phyloP scores from a whole-genome alignment of 2,113 vertebrate species.

The Sceloporus tristichus region DNA sequence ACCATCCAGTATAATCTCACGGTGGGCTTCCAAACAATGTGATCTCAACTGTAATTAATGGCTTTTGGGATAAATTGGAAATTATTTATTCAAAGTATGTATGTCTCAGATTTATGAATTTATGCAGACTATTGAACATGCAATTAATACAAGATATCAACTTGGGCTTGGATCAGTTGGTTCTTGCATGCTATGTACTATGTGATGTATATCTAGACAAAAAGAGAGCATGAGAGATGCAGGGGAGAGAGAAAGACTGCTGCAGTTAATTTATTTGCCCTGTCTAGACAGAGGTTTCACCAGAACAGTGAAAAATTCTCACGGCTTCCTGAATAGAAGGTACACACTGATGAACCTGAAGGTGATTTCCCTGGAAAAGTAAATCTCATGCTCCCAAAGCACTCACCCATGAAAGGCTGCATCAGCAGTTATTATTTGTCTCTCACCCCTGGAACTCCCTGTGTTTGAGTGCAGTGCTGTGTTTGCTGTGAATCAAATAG shows the following conservation, averaged over 20 bases:
- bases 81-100: neutral
- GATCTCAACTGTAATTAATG: neutral
- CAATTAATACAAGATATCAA: neutral
- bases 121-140: rapidly evolving
- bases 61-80: neutral
- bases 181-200: neutral
- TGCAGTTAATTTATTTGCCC: neutral
- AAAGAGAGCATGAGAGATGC: too few species aligned
- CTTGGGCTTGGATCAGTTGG: neutral
- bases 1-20: neutral
- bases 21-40: neutral
- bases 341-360: neutral
- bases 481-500: neutral
- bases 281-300: neutral
- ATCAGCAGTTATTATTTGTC: neutral
- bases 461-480: neutral
- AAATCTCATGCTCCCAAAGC: rapidly evolving
- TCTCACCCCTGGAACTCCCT: neutral
- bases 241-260: neutral
- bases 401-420: rapidly evolving
- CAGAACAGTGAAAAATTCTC: neutral
- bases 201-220: neutral
- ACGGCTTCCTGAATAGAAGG: neutral
- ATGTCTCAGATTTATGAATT: neutral
- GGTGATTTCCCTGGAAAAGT: neutral